These are phyloP conservation scores for Hypomecis atomaria DNA, from an alignment of 2,888 invertebrate species.

Conservation along the genomic window DNA sequence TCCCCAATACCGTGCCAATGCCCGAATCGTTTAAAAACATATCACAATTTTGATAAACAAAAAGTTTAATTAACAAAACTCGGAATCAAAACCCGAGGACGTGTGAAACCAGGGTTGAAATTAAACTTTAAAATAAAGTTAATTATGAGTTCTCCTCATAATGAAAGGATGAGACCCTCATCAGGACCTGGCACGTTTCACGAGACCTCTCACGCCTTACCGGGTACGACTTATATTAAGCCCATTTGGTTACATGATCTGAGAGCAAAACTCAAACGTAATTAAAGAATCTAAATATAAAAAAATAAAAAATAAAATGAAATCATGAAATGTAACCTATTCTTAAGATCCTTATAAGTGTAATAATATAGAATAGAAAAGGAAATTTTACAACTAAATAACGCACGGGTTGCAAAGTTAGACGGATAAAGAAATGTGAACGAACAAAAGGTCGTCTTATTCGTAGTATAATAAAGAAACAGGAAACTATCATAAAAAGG, in stretches of 20 bases:
- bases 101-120: constrained; percentile 40
- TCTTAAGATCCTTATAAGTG: too few relatives aligned
- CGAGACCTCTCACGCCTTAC: constrained; percentile 10
- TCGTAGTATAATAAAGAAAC: too few relatives aligned
- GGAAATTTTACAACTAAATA: too few relatives aligned
- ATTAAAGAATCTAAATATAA: neutral
- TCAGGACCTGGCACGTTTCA: constrained; percentile 45
- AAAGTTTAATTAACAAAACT: constrained; percentile 33
- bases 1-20: neutral
- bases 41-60: constrained; percentile 27
- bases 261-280: neutral
- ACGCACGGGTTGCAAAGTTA: too few relatives aligned
- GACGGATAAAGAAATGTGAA: too few relatives aligned
- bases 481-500: too few relatives aligned
- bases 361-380: too few relatives aligned
- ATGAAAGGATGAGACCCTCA: constrained; percentile 53
- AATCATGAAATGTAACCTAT: too few relatives aligned
- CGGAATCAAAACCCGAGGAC: constrained; percentile 21
- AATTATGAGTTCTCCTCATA: constrained; percentile 57
- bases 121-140: constrained; percentile 57
- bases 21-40: neutral
- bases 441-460: too few relatives aligned
- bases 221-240: constrained; percentile 8
- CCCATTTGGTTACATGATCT: neutral
- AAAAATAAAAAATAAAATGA: too few relatives aligned